These are phyloP conservation scores for Cremastinae sp. DNA, from an alignment of 2,888 invertebrate species.

Conservation along the genomic window DNA sequence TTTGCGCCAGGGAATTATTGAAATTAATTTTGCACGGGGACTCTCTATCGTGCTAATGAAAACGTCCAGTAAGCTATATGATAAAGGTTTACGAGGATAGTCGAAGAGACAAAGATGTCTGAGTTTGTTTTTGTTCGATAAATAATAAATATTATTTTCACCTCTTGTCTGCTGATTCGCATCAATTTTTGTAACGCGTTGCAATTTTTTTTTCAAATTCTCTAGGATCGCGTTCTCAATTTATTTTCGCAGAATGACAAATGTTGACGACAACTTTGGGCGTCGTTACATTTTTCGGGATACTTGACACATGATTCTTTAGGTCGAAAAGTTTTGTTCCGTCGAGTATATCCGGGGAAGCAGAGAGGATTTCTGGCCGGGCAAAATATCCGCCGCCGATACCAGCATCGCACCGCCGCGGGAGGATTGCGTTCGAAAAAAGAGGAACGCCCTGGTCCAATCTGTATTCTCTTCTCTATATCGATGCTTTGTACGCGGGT, in stretches of 20 bases:
- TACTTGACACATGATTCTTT: conserved; percentile 18
- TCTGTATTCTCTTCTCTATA: conserved; percentile 78
- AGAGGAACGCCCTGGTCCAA: conserved; percentile 77
- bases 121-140: not conserved
- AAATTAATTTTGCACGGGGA: conserved; percentile 26
- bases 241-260: too few species aligned
- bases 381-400: conserved; percentile 61
- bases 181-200: too few species aligned
- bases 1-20: conserved; percentile 30
- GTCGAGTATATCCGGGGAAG: conserved; percentile 60
- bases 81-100: conserved; percentile 9
- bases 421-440: conserved; percentile 71
- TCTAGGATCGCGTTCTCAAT: too few species aligned
- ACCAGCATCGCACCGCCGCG: conserved; percentile 81
- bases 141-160: not conserved
- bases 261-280: not conserved
- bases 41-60: conserved; percentile 3
- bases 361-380: conserved; percentile 49
- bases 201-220: too few species aligned
- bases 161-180: too few species aligned
- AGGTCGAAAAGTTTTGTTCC: conserved; percentile 24
- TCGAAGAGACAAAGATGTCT: not conserved
- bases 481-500: conserved; percentile 75
- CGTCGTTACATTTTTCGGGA: conserved; percentile 4
- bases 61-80: not conserved